phyloP scores from a whole-genome alignment of 2,113 vertebrate genomes.

The Piprites chloris region DNA sequence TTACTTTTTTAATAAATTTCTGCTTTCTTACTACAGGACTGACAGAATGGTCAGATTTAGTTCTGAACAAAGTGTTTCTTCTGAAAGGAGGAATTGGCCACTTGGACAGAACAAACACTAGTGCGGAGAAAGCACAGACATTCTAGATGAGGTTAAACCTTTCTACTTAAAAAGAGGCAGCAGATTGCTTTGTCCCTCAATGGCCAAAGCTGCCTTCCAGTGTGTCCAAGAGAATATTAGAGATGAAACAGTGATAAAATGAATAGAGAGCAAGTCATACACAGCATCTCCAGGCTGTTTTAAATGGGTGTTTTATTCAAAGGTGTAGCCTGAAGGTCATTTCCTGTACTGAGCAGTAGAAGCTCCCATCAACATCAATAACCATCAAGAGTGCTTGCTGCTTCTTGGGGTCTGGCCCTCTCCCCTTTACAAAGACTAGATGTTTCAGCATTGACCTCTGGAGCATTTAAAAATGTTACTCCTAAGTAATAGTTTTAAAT shows the following conservation, averaged over 20 bases:
- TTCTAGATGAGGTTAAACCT: background rate
- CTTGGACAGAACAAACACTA: background rate
- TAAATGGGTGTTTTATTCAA: background rate
- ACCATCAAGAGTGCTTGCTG: background rate
- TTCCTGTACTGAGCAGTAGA: background rate
- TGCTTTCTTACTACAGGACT: background rate
- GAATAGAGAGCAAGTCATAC: background rate
- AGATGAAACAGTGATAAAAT: background rate
- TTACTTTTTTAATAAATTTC: too few relatives aligned
- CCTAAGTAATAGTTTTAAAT: background rate
- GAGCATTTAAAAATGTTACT: background rate
- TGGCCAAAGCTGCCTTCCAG: background rate
- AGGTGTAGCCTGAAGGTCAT: background rate
- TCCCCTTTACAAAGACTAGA: background rate
- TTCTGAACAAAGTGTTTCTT: background rate
- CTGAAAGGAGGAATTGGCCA: background rate
- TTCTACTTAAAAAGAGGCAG: background rate
- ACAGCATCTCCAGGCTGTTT: background rate
- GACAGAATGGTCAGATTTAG: background rate
- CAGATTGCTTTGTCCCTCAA: background rate
- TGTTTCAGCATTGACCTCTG: background rate
- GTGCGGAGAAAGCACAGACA: background rate
- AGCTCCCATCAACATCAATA: background rate
- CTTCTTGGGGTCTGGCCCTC: background rate
- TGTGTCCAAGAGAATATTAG: background rate